Conservation (phyloP, 2,888 invertebrate genomes). For the Isotomurus palustris region DNA sequence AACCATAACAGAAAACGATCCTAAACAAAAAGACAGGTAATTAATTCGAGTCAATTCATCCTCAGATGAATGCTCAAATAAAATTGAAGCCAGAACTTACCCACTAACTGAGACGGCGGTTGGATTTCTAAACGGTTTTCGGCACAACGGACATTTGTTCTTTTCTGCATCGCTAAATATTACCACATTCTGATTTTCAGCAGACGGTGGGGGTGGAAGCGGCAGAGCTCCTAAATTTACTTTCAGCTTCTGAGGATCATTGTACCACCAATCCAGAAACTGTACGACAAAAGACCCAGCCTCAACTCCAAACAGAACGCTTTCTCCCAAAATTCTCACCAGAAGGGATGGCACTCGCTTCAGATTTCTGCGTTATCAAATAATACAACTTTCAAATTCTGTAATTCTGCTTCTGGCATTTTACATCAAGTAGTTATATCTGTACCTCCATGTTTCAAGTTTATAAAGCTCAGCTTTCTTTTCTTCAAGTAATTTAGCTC, state of each 20-base stretch:
- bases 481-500: slow-evolving; percentile 17
- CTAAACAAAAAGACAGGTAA: slow-evolving; percentile 7
- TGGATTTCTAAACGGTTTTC: slow-evolving; percentile 31
- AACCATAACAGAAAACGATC: slow-evolving; percentile 38
- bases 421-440: neutral
- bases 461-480: slow-evolving; percentile 25
- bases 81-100: slow-evolving; percentile 11
- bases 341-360: slow-evolving; percentile 19
- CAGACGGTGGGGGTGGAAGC: slow-evolving; percentile 18
- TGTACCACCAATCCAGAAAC: slow-evolving; percentile 41
- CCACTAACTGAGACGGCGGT: slow-evolving; percentile 38
- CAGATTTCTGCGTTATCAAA: slow-evolving; percentile 16
- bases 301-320: slow-evolving; percentile 31
- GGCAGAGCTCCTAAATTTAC: slow-evolving; percentile 14
- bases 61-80: too few species aligned
- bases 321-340: slow-evolving; percentile 27
- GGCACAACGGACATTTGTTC: slow-evolving; percentile 37
- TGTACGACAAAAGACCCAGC: slow-evolving; percentile 41
- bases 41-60: neutral
- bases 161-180: slow-evolving; percentile 19
- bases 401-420: neutral
- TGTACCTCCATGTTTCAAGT: slow-evolving; percentile 20
- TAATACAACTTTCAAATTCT: neutral
- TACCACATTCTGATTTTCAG: slow-evolving; percentile 16
- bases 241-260: slow-evolving; percentile 24